These are phyloP conservation scores for Halictus rubicundus DNA, from an alignment of 1,140 invertebrate species.

Conservation along the genomic window DNA sequence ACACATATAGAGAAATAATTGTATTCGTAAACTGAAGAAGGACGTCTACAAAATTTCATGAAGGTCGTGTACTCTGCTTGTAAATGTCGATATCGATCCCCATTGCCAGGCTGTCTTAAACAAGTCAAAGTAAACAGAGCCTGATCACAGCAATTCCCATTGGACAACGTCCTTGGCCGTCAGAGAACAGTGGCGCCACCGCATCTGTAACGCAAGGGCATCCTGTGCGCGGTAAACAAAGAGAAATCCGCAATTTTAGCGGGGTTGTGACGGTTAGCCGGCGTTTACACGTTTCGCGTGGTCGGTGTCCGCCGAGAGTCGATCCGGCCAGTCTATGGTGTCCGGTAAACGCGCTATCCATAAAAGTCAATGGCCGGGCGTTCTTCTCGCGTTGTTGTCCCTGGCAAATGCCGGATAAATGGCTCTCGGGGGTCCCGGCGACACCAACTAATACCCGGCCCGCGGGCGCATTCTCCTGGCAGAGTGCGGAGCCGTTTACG, in stretches of 20 bases:
- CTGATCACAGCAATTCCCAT: too few species aligned
- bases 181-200: too few species aligned
- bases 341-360: slow-evolving; percentile 60
- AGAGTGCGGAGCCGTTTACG: not conserved
- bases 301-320: not conserved
- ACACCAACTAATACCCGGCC: slow-evolving; percentile 65
- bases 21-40: too few species aligned
- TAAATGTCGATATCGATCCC: too few species aligned
- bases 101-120: too few species aligned
- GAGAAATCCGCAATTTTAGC: slow-evolving; percentile 13
- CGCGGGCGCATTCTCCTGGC: slow-evolving; percentile 9
- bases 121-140: too few species aligned
- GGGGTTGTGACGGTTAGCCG: not conserved
- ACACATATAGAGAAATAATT: too few species aligned
- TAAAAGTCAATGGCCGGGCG: slow-evolving; percentile 63
- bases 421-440: slow-evolving; percentile 60
- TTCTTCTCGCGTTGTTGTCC: slow-evolving; percentile 54
- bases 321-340: slow-evolving; percentile 18
- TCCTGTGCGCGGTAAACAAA: slow-evolving; percentile 30
- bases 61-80: too few species aligned
- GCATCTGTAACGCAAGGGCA: too few species aligned
- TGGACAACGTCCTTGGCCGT: too few species aligned
- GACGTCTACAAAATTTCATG: too few species aligned
- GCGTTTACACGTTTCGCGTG: not conserved
- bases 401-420: slow-evolving; percentile 69